Conservation (phyloP, 1,140 invertebrate species). For the Pectinophora gossypiella region DNA sequence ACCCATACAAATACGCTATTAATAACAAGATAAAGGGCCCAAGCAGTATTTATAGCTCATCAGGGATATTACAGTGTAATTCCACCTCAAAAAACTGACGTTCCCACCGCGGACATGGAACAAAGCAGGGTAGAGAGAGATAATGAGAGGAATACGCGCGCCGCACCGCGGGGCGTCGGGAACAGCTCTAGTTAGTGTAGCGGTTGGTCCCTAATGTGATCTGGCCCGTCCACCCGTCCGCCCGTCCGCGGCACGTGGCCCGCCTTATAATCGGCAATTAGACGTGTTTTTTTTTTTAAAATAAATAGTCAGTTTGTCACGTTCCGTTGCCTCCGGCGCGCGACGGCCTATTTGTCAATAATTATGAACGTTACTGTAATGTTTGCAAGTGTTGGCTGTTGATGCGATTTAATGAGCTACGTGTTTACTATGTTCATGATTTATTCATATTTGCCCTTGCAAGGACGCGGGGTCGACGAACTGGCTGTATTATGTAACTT, state of each 20-base stretch:
- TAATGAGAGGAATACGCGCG: not conserved
- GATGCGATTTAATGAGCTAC: too few species aligned
- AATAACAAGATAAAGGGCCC: too few species aligned
- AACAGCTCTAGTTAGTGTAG: constrained; percentile 8
- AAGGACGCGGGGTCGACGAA: too few species aligned
- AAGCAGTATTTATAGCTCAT: not conserved
- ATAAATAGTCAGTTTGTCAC: not conserved
- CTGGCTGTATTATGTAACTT: too few species aligned
- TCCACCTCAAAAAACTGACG: not conserved
- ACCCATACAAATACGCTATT: too few species aligned
- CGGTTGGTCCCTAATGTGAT: not conserved
- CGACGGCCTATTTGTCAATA: not conserved
- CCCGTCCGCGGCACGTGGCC: not conserved
- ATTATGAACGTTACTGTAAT: too few species aligned
- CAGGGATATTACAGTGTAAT: not conserved
- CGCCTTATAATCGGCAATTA: constrained; percentile 2
- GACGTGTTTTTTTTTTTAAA: not conserved
- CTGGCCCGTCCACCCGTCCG: not conserved
- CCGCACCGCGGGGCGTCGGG: constrained; percentile 9
- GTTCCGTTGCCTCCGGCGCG: not conserved
- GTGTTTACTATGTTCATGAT: too few species aligned
- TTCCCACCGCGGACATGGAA: not conserved
- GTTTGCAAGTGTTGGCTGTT: too few species aligned
- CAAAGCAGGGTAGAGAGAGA: not conserved
- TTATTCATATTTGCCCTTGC: too few species aligned